Evolutionary conservation across 2,797 vertebrate genomes (phyloP), one percentile per base, ranked within the genome.

Genomic region (Manis pentadactyla): DNA sequence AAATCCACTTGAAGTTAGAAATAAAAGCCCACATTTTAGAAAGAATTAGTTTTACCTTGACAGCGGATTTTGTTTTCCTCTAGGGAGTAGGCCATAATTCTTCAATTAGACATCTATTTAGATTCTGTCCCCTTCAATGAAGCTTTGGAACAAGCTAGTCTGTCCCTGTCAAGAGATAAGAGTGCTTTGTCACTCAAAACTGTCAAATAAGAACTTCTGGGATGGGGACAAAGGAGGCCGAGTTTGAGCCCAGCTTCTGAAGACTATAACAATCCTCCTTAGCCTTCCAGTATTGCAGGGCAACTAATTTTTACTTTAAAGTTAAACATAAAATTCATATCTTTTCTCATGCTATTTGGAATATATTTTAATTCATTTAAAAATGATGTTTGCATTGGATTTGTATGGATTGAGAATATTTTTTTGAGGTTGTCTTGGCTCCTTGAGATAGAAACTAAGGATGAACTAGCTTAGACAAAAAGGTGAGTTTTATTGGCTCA

Each of bases 1-100:
- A 82, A 87, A 75, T 75, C 25, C 59, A 59, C 27, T 88, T 82
- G n/a, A 87, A 83, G 31, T 92, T 27, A 61, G 51, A 87, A 78
- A n/a, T 59, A 90, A 69, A 73, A 42, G 23, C 6, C 42, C n/a
- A 51, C 21, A 51, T 61, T 83, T 69, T 68, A 68, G 14, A 68
- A 82, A 61, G 15, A 61, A 49, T 19, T 34, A 23, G 7, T 74
- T 81, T 46, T 85, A 46, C n/a, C 3, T 78, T 53, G 21, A 49
- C 46, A 46, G 46, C 46, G 49, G 34, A 13, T 68, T 89, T 94
- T 78, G n/a, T 46, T n/a, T 91, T 15, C 27, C 18, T 79, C 2
- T n/a, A 34, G 71, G 63, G 5, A 63, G 34, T 51, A n/a, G 46
- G 15, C 81, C 7, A n/a, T 29, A 7, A 63, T 64, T 87, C 49